Conservation (phyloP, 2,113 vertebrate species). For the Anarrhichthys ocellatus region DNA sequence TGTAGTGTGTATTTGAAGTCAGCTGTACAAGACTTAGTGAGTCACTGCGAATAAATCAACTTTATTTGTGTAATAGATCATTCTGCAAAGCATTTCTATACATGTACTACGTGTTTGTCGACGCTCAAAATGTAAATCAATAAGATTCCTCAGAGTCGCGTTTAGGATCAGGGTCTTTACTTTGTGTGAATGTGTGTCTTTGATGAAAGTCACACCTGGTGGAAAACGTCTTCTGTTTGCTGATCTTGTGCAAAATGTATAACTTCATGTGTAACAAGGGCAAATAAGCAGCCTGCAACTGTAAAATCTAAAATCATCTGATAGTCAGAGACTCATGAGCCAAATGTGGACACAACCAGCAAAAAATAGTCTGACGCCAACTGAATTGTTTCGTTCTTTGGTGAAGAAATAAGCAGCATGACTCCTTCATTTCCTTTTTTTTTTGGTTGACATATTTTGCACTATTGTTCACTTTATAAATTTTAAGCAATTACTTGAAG, state of each 20-base stretch:
- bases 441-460: conserved; percentile 74
- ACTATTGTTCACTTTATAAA: conserved; percentile 84
- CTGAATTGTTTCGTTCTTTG: conserved; percentile 22
- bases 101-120: not conserved
- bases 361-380: conserved; percentile 1
- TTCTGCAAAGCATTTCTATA: conserved; percentile 42
- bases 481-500: conserved; percentile 82
- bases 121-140: conserved; percentile 27
- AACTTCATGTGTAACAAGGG: not conserved
- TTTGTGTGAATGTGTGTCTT: conserved; percentile 34
- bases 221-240: not conserved
- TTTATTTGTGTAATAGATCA: conserved; percentile 15
- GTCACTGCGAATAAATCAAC: conserved; percentile 31
- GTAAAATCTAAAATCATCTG: not conserved
- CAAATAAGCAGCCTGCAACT: conserved; percentile 16
- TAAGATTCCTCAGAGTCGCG: not conserved
- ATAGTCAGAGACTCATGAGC: conserved; percentile 18
- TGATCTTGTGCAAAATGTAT: conserved; percentile 16
- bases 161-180: conserved; percentile 29
- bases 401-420: conserved; percentile 26
- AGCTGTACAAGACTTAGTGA: conserved; percentile 47
- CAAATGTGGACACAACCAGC: conserved; percentile 32
- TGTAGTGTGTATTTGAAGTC: conserved; percentile 54
- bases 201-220: conserved; percentile 20
- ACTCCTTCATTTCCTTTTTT: not conserved